Conservation (phyloP, 2,888 invertebrate genomes). For the Amphipoea oculea region DNA sequence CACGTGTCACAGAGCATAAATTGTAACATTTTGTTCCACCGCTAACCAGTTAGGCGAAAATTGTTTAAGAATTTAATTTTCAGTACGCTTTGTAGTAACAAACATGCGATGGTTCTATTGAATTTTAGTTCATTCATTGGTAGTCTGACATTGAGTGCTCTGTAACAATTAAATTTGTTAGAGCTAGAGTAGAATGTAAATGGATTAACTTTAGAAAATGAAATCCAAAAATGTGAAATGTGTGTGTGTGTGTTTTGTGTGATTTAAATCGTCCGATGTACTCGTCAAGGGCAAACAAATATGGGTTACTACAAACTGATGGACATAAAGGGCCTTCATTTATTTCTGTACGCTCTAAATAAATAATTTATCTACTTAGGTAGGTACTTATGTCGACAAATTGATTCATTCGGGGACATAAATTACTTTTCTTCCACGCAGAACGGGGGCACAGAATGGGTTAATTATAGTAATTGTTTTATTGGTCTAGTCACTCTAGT, state of each 20-base stretch:
- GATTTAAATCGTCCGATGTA: not conserved
- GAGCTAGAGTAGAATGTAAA: constrained; percentile 5
- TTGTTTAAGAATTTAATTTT: constrained; percentile 37
- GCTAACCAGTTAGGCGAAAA: constrained; percentile 26
- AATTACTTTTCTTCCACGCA: not conserved
- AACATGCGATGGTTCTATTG: constrained; percentile 31
- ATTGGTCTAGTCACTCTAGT: not conserved
- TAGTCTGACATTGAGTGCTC: constrained; percentile 9
- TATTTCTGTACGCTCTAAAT: constrained; percentile 29
- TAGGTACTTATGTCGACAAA: constrained; percentile 6
- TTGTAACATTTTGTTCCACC: constrained; percentile 40
- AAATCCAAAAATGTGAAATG: not conserved
- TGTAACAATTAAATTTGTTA: constrained; percentile 12
- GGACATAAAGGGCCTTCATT: not conserved
- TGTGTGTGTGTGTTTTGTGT: too few relatives aligned
- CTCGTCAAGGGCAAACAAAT: not conserved
- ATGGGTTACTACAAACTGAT: not conserved
- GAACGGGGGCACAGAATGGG: not conserved
- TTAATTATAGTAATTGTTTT: not conserved
- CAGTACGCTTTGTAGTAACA: constrained; percentile 14
- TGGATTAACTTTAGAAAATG: not conserved
- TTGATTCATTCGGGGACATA: constrained; percentile 21
- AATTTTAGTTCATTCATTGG: constrained; percentile 28
- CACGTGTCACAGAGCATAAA: constrained; percentile 46
- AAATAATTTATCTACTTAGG: constrained; percentile 15